Conservation (phyloP, 2,113 vertebrate genomes). For the Piaya cayana region DNA sequence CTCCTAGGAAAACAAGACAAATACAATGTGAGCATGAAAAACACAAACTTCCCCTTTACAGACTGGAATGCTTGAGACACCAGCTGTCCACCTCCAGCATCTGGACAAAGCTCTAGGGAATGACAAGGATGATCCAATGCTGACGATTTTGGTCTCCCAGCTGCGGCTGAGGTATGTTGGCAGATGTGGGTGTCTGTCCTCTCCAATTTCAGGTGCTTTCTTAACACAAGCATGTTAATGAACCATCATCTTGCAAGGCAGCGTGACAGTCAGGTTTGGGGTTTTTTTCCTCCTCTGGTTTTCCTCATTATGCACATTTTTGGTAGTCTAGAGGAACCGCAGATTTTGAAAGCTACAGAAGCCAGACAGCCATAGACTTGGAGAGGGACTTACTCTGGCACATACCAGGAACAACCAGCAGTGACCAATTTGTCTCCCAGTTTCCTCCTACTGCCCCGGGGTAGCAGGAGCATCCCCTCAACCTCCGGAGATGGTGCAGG, state of each 20-base stretch:
- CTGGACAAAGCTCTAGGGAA: background rate
- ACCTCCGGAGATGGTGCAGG: rapidly evolving
- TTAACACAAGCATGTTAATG: background rate
- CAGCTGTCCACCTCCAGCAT: background rate
- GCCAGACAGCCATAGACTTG: background rate
- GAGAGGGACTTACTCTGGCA: background rate
- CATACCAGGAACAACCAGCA: background rate
- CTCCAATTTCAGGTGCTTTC: background rate
- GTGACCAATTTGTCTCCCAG: background rate
- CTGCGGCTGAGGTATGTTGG: background rate
- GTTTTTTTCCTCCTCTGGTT: background rate
- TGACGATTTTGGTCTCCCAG: background rate
- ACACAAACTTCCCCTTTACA: background rate
- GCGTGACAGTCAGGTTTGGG: no score
- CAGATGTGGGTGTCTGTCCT: background rate
- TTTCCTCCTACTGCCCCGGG: background rate
- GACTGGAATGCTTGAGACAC: background rate
- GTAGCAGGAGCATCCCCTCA: background rate
- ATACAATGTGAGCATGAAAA: background rate
- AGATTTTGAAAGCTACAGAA: background rate
- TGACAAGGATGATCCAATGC: rapidly evolving
- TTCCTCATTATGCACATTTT: background rate
- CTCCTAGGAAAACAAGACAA: background rate
- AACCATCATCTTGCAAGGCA: background rate
- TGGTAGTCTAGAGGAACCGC: background rate